These are phyloP conservation scores for Myrmophylax atrothorax DNA, from an alignment of 2,113 vertebrate species.

Conservation along the genomic window DNA sequence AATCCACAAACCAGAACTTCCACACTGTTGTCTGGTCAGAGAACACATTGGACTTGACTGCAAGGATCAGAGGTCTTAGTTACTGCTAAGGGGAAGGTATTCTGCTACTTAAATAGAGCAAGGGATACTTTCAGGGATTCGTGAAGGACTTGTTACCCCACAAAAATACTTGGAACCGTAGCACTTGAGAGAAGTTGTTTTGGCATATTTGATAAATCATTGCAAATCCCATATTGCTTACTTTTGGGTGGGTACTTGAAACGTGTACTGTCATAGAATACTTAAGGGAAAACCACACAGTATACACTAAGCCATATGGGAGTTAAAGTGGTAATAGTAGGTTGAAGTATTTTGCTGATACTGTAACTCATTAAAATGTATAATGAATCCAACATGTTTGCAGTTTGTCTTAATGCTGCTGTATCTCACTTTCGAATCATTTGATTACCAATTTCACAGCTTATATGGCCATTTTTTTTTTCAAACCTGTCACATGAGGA, in stretches of 20 bases:
- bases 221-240: slow-evolving; percentile 30
- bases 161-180: slow-evolving; percentile 48
- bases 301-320: slow-evolving; percentile 28
- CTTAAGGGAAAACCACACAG: slow-evolving; percentile 50
- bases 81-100: slow-evolving; percentile 57
- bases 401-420: slow-evolving; percentile 69
- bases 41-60: slow-evolving; percentile 13
- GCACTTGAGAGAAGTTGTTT: slow-evolving; percentile 71
- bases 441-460: slow-evolving; percentile 43
- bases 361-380: slow-evolving; percentile 42
- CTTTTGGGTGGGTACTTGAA: slow-evolving; percentile 45
- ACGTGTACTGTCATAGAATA: slow-evolving; percentile 47
- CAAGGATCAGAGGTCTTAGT: slow-evolving; percentile 22
- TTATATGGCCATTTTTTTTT: neutral
- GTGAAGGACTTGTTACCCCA: slow-evolving; percentile 48
- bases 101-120: slow-evolving; percentile 53
- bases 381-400: slow-evolving; percentile 45
- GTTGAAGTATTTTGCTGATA: slow-evolving; percentile 41
- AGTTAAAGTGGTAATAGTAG: slow-evolving; percentile 21
- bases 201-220: slow-evolving; percentile 56
- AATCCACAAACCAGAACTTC: slow-evolving; percentile 32
- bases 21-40: slow-evolving; percentile 3
- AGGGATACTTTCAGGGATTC: slow-evolving; percentile 41
- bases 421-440: slow-evolving; percentile 52
- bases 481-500: neutral